phyloP scores from a whole-genome alignment of 2,797 vertebrate genomes.

The Leptatherina wallacei region DNA sequence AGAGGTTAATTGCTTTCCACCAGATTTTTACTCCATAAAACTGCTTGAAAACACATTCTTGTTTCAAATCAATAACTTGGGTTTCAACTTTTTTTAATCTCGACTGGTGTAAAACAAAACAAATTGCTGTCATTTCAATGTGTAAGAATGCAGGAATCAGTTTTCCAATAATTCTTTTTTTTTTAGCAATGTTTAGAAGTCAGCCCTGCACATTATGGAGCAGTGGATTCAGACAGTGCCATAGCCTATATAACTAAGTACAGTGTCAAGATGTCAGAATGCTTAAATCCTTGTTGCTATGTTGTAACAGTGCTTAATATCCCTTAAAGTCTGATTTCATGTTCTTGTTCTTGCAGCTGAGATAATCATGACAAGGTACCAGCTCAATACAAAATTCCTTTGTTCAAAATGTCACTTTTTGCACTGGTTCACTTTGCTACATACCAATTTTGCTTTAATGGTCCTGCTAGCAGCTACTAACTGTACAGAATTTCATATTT shows the following conservation, averaged over 20 bases:
- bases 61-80: not conserved
- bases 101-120: slow-evolving; percentile 12
- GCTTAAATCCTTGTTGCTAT: not conserved
- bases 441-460: not conserved
- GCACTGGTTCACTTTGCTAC: slow-evolving; percentile 1
- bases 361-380: slow-evolving; percentile 33
- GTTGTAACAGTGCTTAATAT: not conserved
- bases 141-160: not conserved
- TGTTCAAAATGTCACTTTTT: not conserved
- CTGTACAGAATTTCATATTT: not conserved
- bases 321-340: slow-evolving; percentile 12
- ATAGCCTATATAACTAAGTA: slow-evolving; percentile 78
- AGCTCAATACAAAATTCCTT: not conserved
- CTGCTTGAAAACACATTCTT: slow-evolving; percentile 18
- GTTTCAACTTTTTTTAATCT: slow-evolving; percentile 2
- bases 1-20: not conserved
- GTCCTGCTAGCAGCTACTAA: not conserved
- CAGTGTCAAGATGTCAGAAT: not conserved
- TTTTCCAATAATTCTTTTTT: slow-evolving; percentile 37
- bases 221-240: slow-evolving; percentile 55
- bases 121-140: slow-evolving; percentile 5
- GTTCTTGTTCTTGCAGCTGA: slow-evolving; percentile 57
- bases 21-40: not conserved
- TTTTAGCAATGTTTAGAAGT: slow-evolving; percentile 61
- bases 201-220: slow-evolving; percentile 48